Conservation (phyloP, 2,113 vertebrate genomes). For the Rhagologus leucostigma region DNA sequence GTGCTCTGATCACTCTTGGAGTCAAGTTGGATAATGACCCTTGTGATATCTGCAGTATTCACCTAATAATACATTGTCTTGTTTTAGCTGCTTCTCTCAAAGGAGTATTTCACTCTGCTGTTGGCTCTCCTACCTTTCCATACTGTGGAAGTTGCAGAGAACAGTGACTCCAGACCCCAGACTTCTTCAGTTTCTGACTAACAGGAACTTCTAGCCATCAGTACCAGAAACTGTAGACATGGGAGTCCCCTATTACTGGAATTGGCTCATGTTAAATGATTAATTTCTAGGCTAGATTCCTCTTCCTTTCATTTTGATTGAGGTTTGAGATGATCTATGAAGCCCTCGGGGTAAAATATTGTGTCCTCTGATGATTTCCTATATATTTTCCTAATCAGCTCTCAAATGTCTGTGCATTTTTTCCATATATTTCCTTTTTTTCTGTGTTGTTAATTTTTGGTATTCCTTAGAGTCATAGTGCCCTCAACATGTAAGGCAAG, state of each 20-base stretch:
- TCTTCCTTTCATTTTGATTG: neutral
- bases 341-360: neutral
- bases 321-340: neutral
- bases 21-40: constrained; percentile 7
- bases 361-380: neutral
- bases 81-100: neutral
- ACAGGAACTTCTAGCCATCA: neutral
- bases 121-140: neutral
- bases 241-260: neutral
- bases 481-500: neutral
- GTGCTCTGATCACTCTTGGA: neutral
- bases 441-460: neutral
- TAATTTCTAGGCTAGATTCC: neutral
- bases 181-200: neutral
- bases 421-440: neutral
- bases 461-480: neutral
- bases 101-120: neutral
- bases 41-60: neutral
- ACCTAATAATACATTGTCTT: neutral
- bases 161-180: neutral
- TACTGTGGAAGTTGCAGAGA: neutral
- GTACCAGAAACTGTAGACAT: neutral
- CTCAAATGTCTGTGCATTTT: neutral
- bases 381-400: neutral
- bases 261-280: neutral